Evolutionary conservation across 1,140 invertebrate genomes (phyloP), one percentile per base, ranked within the genome.

Genomic region (Phymastichus coffea): DNA sequence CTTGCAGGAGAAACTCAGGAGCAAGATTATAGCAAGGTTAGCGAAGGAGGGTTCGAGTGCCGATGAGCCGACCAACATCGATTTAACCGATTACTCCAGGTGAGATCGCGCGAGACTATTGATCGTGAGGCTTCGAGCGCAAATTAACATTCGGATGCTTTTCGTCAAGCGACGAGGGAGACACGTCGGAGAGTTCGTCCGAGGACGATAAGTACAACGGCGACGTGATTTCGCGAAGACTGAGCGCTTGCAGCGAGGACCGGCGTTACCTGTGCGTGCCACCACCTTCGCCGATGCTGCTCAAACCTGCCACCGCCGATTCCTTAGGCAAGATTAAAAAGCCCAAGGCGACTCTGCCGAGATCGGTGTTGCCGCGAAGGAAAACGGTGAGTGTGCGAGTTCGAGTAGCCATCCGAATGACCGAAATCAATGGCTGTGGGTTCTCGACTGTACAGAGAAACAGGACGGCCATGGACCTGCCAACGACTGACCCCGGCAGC

Each of bases 11-110:
- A 85, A 83, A 71, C 77, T 93, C 20, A 82, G 91, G 55, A 84
- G 83, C 49, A 93, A 92, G 81, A 92, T 93, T 64, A 83, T 93
- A 22, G 85, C 85, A 61, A 86, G 90, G 72, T 76, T 94, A 60
- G 76, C 88, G 49, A 88, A 92, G 78, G 88, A 90, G 78, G 91
- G 92, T 2, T 94, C 91, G 1, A 93, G 86, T 75, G 90, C 91
- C 10, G 91, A 94, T 68, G 91, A 93, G 71, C 92, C 92, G 19
- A 87, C 88, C 0, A 93, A 93, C 74, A 91, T 94, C 58, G 84
- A 86, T 49, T 74, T 94, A 10, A 92, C 90, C 28, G 91, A 93
- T 78, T 92, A 93, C 70, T 92, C 91, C 0, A 93, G 90, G 91
- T 91, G 80, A 7, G 12, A 30, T 8, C 28, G 6, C 28, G 28